Base-by-base conservation (phyloP, 2,888 invertebrate genomes). In the Sinohyriopsis cumingii region DNA sequence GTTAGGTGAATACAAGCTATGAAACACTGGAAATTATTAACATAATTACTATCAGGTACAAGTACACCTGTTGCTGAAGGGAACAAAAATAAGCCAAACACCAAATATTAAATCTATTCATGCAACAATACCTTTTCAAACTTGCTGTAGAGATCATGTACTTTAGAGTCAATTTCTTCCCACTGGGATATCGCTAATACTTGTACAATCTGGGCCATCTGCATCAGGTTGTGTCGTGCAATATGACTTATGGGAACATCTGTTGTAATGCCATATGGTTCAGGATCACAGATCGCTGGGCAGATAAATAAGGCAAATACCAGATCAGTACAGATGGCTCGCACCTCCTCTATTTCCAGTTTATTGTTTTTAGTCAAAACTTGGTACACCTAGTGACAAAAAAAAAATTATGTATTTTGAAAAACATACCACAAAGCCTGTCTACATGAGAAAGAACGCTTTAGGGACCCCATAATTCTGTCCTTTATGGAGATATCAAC, bases 241-340 rank as follows among this genome's bases (percentile, higher is more conserved):
- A 96, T 94, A 85, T 95, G 94, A 59, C 96, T 96, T 68, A 99
- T 95, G 12, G 97, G 96, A 1, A 95, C 94, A 87, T 98, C 98
- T 5, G 95, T 95, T 3, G 92, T 91, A 67, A 99, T 95, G 22
- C 98, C 98, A 90, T 96, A 95, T 1, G 96, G 95, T 89, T 98
- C 98, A 0, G 99, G 99, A 91, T 96, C 96, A 64, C 97, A 95
- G 68, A 99, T 95, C 0, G 98, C 98, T 4, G 98, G 98, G 86
- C 98, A 99, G 72, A 99, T 95, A 88, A 98, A 97, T 88, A 95
- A 93, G 18, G 95, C 95, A 88, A 99, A 95, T 45, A 99, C 95
- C 71, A 99, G 92, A 88, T 99, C 98, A 0, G 96, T 95, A 87
- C 96, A 95, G 82, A 98, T 94, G 0, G 93, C 93, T 73, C 90